Evolutionary conservation across 2,888 invertebrate genomes (phyloP).

Genomic region (Hemistola chrysoprasaria): DNA sequence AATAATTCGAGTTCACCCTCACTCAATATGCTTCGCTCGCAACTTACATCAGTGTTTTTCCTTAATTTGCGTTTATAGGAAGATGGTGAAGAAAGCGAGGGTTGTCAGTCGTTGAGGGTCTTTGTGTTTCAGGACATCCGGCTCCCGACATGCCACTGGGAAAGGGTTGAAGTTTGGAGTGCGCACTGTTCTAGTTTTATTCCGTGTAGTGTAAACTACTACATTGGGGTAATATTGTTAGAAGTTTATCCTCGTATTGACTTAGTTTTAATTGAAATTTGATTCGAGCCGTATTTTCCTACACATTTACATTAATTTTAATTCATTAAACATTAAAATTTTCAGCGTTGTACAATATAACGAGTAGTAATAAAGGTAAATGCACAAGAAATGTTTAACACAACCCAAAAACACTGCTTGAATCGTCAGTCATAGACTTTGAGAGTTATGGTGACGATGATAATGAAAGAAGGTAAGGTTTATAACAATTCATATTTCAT

Average conservation of each 20-base stretch:
- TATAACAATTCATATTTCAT: no score
- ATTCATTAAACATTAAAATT: no score
- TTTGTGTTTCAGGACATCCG: slow-evolving; percentile 55
- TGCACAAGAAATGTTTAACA: no score
- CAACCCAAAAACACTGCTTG: no score
- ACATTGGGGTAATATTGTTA: slow-evolving; percentile 8
- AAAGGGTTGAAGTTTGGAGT: slow-evolving; percentile 58
- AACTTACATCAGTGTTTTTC: slow-evolving; percentile 64
- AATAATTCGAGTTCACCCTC: slow-evolving; percentile 50
- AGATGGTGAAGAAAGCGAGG: slow-evolving; percentile 44
- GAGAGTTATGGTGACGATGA: no score
- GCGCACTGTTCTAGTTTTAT: no score
- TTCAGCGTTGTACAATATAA: no score
- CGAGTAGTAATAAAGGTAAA: no score
- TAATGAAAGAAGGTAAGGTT: no score
- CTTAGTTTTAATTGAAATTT: slow-evolving; percentile 40
- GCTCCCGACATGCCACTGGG: slow-evolving; percentile 33
- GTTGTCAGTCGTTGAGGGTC: slow-evolving; percentile 38
- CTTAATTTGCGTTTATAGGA: slow-evolving; percentile 54
- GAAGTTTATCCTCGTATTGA: slow-evolving; percentile 3
- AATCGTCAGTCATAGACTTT: no score
- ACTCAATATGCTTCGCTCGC: slow-evolving; percentile 43
- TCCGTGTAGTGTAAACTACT: background rate
- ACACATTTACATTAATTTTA: background rate
- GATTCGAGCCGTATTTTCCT: slow-evolving; percentile 27